phyloP scores from a whole-genome alignment of 2,797 vertebrate genomes.

The Lophius americanus region DNA sequence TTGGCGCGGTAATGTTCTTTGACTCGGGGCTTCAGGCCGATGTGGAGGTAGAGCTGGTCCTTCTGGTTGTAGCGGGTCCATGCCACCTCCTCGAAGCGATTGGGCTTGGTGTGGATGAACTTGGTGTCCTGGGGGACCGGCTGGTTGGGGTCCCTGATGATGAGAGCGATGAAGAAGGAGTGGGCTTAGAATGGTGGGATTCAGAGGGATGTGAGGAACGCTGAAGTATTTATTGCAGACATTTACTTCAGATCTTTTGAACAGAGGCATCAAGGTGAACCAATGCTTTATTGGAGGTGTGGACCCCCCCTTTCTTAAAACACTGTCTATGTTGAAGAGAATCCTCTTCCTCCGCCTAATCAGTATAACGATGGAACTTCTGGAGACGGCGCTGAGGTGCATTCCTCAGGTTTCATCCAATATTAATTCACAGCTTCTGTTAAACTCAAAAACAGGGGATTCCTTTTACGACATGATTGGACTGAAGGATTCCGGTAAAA shows the following conservation, averaged over 20 bases:
- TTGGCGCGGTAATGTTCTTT: slow-evolving; percentile 99
- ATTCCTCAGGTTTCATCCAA: slow-evolving; percentile 49
- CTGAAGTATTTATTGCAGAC: not conserved
- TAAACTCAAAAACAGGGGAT: slow-evolving; percentile 6
- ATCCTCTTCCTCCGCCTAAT: slow-evolving; percentile 50
- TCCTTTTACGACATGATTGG: too few species aligned
- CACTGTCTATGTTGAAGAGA: slow-evolving; percentile 37
- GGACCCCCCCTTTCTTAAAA: slow-evolving; percentile 15
- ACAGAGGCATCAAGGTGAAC: not conserved
- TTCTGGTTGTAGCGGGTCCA: slow-evolving; percentile 99
- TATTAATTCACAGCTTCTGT: slow-evolving; percentile 55
- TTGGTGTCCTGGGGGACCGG: slow-evolving; percentile 99
- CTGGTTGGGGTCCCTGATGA: slow-evolving; percentile 95
- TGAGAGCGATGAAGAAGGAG: slow-evolving; percentile 6
- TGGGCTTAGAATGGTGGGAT: not conserved
- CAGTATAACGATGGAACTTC: slow-evolving; percentile 57
- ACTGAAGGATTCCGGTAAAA: too few species aligned
- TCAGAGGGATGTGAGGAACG: not conserved
- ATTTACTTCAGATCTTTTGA: slow-evolving; percentile 2
- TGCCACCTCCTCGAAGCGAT: slow-evolving; percentile 98
- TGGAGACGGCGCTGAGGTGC: slow-evolving; percentile 42
- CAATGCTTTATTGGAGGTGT: slow-evolving; percentile 9
- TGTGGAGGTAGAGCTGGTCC: slow-evolving; percentile 98
- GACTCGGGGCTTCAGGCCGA: slow-evolving; percentile 97
- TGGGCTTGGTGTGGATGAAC: slow-evolving; percentile 99